Percentiles rank a stretch among this genome's conserved stretches.
Conservation (phyloP, 2,797 vertebrate species). For the Diplodus puntazzo region DNA sequence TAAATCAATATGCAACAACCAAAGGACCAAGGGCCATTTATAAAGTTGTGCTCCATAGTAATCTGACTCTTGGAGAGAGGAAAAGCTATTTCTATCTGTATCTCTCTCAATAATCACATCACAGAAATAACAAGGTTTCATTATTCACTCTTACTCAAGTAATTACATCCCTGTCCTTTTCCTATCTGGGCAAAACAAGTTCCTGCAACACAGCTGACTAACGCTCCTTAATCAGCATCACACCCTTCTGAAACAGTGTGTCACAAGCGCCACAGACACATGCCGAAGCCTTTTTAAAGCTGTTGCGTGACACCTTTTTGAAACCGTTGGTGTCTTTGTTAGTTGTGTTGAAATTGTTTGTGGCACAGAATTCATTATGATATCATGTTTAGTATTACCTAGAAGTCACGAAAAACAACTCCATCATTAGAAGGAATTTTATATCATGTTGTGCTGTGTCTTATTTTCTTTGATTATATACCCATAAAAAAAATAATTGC, state of each 20-base stretch:
- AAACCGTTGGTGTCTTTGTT: background rate
- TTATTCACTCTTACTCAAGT: slow-evolving; percentile 56
- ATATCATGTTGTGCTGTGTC: background rate
- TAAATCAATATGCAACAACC: slow-evolving; percentile 49
- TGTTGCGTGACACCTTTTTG: background rate
- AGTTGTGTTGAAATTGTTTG: background rate
- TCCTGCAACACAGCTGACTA: slow-evolving; percentile 28
- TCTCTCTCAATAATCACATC: slow-evolving; percentile 59
- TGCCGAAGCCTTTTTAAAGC: background rate
- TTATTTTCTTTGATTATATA: background rate
- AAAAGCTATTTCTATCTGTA: slow-evolving; percentile 49
- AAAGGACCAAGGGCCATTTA: slow-evolving; percentile 32
- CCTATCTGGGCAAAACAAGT: slow-evolving; percentile 24
- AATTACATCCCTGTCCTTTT: slow-evolving; percentile 50
- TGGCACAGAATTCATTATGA: slow-evolving; percentile 1
- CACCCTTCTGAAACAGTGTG: slow-evolving; percentile 10
- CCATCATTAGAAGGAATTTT: background rate
- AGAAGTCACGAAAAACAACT: background rate
- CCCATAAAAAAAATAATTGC: background rate
- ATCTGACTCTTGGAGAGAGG: slow-evolving; percentile 21
- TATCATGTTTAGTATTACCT: background rate
- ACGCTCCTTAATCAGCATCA: slow-evolving; percentile 36
- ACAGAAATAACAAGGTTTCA: slow-evolving; percentile 56
- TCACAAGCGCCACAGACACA: background rate
- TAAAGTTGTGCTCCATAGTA: slow-evolving; percentile 53